Evolutionary conservation across 2,888 invertebrate genomes (phyloP).

Genomic region (Salticus scenicus): DNA sequence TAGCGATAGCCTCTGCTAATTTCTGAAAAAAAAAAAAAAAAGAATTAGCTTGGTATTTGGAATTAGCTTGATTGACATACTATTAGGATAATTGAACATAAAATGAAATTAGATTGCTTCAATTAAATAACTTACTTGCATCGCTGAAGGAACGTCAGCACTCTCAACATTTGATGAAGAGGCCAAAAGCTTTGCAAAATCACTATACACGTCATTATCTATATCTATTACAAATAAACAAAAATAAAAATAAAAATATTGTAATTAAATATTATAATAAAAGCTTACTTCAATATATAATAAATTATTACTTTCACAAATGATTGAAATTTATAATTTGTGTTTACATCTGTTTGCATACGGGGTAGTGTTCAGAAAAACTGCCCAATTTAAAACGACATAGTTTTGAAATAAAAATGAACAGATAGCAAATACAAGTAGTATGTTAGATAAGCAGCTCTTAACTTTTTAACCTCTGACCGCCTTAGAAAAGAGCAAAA

Average conservation of each 20-base stretch:
- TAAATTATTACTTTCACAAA: too few relatives aligned
- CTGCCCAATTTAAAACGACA: too few relatives aligned
- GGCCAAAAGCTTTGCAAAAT: constrained; percentile 19
- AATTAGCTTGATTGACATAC: not conserved
- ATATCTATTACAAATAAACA: constrained; percentile 15
- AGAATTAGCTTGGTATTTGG: not conserved
- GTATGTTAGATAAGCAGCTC: too few relatives aligned
- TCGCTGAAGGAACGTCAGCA: constrained; percentile 43
- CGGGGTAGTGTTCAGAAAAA: too few relatives aligned
- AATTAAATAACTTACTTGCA: constrained; percentile 26
- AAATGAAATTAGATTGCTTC: not conserved
- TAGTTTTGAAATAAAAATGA: too few relatives aligned
- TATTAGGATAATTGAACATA: too few relatives aligned
- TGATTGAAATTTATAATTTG: not conserved
- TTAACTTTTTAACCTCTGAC: too few relatives aligned
- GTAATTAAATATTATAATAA: not conserved
- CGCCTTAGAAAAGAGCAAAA: too few relatives aligned
- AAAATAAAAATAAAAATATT: not conserved
- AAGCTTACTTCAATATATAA: not conserved
- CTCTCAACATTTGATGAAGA: constrained; percentile 45
- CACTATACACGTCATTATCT: constrained; percentile 35
- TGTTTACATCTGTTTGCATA: too few relatives aligned
- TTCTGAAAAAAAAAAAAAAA: not conserved
- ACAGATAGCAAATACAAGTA: too few relatives aligned
- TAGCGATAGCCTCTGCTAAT: constrained; percentile 16